Evolutionary conservation across 2,888 invertebrate genomes (phyloP), one percentile per base, ranked within the genome.

Genomic region (Lasius fuliginosus): DNA sequence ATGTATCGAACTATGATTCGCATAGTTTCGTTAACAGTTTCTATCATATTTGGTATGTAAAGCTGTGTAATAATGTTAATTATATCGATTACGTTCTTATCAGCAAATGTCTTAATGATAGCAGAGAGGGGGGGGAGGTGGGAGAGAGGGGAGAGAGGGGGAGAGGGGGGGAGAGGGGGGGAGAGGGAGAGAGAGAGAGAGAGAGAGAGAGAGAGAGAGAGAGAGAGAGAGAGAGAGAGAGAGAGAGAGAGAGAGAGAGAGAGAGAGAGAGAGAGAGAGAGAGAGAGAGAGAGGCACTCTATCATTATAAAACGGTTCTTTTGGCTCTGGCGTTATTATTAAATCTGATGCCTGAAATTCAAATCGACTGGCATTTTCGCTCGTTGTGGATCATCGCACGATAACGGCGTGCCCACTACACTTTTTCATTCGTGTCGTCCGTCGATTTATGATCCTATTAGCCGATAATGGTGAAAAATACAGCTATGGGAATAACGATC

Each of bases 391-490:
- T 87, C 84, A 81, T 90, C 85, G 83, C 49, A 15, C 40, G 65
- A 53, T 71, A 77, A 79, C 73, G 84, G 88, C 85, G 83, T 84
- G 86, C 85, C 85, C 83, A 85, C 86, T 86, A 88, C 85, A 88
- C 85, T 91, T 92, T 92, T 91, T 92, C 92, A 92, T 92, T 92
- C 92, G 85, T 89, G 90, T 89, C 88, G 79, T 83, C 84, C 76
- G 82, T 60, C 88, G 89, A 92, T 90, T 91, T 92, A 92, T 86
- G 86, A 86, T 86, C 91, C 91, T 91, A 92, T 92, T 92, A 92
- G 91, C 68, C 90, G 92, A 91, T 92, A 92, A 92, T 92, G 90
- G 90, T 91, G 91, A 90, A 90, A 92, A 90, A 92, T 92, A 92
- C 87, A 89, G 88, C 86, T 71, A 67, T 49, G 65, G 84, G 86